Conservation (phyloP, 2,113 vertebrate genomes). For the Carlito syrichta region DNA sequence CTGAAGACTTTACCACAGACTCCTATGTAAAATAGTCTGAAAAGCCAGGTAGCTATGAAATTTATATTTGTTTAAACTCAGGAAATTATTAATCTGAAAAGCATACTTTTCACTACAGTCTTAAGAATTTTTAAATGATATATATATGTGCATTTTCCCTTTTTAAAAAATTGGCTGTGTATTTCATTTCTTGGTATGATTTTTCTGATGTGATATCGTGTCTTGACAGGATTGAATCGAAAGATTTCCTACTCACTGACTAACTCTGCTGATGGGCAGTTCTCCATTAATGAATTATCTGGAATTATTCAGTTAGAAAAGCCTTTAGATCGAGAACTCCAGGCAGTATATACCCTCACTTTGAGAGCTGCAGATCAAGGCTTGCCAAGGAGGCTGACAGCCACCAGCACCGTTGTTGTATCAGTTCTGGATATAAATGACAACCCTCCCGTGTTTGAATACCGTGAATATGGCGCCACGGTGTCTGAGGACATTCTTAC, state of each 20-base stretch:
- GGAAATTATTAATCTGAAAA: neutral
- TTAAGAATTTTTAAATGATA: neutral
- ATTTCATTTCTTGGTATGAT: no score
- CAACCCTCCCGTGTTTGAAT: conserved; percentile 96
- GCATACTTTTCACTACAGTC: neutral
- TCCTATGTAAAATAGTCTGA: neutral
- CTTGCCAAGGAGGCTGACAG: conserved; percentile 85
- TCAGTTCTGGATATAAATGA: conserved; percentile 98
- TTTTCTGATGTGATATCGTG: neutral
- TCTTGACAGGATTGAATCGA: conserved; percentile 86
- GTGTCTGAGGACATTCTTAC: conserved; percentile 88
- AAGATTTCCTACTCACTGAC: conserved; percentile 90
- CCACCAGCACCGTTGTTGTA: conserved; percentile 85
- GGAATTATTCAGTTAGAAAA: conserved; percentile 91
- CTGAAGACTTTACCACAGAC: neutral
- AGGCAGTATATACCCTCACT: conserved; percentile 87
- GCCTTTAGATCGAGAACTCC: conserved; percentile 91
- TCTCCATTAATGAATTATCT: conserved; percentile 91
- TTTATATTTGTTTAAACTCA: neutral
- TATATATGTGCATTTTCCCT: neutral
- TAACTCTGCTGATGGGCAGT: conserved; percentile 91
- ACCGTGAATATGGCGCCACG: conserved; percentile 90
- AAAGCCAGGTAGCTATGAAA: neutral
- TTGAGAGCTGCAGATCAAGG: conserved; percentile 92
- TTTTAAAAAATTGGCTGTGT: neutral